Evolutionary conservation across 2,113 vertebrate species (phyloP).

Genomic region (Neoarius graeffei): DNA sequence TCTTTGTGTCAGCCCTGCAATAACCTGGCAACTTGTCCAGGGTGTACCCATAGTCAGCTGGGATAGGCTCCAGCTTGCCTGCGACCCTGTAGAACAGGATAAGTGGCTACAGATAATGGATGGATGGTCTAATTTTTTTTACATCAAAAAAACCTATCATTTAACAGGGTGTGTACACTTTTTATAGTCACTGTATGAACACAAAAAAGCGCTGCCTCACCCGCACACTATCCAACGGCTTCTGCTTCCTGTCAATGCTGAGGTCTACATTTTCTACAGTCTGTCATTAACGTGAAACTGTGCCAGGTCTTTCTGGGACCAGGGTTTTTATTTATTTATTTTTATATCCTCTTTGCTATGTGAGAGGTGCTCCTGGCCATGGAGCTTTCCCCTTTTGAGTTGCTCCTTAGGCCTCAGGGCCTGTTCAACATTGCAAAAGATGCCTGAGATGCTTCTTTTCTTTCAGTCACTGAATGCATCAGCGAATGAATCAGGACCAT

Average conservation of each 20-base stretch:
- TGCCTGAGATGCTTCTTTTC: background rate
- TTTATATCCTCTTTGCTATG: background rate
- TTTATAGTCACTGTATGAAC: background rate
- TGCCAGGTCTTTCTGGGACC: background rate
- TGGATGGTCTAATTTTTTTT: no score
- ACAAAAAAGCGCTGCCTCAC: background rate
- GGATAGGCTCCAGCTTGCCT: no score
- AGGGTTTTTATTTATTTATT: background rate
- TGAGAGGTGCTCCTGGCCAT: background rate
- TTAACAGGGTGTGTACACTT: no score
- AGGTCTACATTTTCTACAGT: background rate
- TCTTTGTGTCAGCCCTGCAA: no score
- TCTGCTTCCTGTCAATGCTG: no score
- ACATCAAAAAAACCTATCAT: no score
- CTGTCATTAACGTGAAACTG: background rate
- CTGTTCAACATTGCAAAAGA: background rate
- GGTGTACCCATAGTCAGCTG: no score
- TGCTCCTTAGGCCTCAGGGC: background rate
- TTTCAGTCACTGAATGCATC: background rate
- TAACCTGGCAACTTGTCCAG: no score
- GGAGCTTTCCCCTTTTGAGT: background rate
- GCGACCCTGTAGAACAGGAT: no score
- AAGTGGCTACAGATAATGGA: no score
- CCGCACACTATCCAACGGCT: no score
- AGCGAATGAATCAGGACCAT: background rate